Conservation (phyloP, 2,888 invertebrate genomes). For the Willowsia nigromaculata region DNA sequence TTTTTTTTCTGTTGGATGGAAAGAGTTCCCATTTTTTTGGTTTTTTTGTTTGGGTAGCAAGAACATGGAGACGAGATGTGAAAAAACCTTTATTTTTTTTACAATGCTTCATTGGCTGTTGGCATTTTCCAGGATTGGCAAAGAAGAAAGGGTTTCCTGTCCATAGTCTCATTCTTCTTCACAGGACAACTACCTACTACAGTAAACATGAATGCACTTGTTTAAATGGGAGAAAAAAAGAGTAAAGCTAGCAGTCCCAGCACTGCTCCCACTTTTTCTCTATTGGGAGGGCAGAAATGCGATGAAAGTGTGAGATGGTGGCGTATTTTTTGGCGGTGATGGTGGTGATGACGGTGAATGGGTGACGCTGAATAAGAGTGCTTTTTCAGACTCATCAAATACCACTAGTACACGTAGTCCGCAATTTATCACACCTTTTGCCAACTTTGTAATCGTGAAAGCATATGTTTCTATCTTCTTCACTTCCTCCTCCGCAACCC, state of each 20-base stretch:
- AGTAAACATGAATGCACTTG: background rate
- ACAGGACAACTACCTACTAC: background rate
- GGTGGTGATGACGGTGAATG: background rate
- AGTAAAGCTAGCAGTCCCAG: background rate
- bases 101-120: conserved; percentile 37
- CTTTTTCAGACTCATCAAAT: conserved; percentile 26
- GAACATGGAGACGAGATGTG: background rate
- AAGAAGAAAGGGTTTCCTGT: background rate
- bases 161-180: background rate
- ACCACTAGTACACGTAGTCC: background rate
- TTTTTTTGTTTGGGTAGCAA: background rate
- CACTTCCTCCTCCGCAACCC: background rate
- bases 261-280: background rate
- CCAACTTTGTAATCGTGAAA: background rate
- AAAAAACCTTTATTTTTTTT: background rate
- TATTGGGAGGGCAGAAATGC: background rate
- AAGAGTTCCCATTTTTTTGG: background rate
- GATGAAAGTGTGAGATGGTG: background rate
- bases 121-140: conserved; percentile 9
- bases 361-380: background rate
- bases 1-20: background rate
- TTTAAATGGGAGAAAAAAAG: background rate
- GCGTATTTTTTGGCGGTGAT: background rate
- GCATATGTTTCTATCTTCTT: background rate
- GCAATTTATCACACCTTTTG: conserved; percentile 19